phyloP scores from a whole-genome alignment of 2,113 vertebrate species.

The Anguilla japonica region DNA sequence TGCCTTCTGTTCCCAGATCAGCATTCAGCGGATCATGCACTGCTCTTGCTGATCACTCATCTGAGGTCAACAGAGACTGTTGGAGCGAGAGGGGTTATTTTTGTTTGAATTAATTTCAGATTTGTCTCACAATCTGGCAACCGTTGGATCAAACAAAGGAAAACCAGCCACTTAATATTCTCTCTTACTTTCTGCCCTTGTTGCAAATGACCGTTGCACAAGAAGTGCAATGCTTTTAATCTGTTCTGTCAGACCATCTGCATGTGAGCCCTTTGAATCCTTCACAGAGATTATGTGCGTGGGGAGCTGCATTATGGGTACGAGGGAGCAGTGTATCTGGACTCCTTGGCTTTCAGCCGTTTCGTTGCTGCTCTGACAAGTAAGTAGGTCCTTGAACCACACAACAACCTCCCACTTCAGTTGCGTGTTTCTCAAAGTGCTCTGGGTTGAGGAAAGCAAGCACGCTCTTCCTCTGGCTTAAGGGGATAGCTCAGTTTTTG shows the following conservation, averaged over 20 bases:
- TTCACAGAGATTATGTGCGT: conserved; percentile 73
- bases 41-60: too few species aligned
- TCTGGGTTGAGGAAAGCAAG: neutral
- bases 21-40: too few species aligned
- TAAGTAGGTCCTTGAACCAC: conserved; percentile 49
- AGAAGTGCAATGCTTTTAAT: neutral
- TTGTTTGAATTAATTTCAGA: neutral
- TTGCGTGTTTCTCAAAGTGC: neutral
- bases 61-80: too few species aligned
- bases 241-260: neutral
- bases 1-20: too few species aligned
- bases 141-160: neutral
- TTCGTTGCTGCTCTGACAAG: conserved; percentile 74
- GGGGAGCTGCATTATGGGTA: conserved; percentile 67
- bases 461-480: neutral
- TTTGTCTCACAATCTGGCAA: neutral
- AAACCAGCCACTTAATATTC: neutral
- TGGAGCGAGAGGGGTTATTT: neutral
- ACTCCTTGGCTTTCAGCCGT: conserved; percentile 66
- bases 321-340: conserved; percentile 63
- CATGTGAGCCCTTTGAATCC: neutral
- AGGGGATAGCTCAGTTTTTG: neutral
- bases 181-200: neutral
- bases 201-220: neutral
- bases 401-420: conserved; percentile 4